A percentile compares a stretch with the other conserved stretches of the same genome.
These are phyloP conservation scores for Mallotus villosus DNA, from an alignment of 2,797 vertebrate genomes.

Conservation along the genomic window DNA sequence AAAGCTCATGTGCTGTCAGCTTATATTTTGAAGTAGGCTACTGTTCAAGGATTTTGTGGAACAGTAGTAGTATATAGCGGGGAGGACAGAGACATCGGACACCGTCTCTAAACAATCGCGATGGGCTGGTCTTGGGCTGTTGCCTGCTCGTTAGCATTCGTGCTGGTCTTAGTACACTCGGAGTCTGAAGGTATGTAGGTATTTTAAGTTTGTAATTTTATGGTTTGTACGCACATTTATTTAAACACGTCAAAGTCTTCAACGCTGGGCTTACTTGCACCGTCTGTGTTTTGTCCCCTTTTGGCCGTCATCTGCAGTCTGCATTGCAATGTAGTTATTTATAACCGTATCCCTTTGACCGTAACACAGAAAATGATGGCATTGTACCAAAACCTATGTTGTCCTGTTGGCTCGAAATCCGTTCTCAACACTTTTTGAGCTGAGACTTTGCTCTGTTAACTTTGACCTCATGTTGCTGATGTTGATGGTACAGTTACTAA, in stretches of 20 bases:
- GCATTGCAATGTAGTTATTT: too few relatives aligned
- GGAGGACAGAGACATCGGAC: not conserved
- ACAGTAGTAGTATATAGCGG: not conserved
- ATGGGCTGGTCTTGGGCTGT: conserved; percentile 48
- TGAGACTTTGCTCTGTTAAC: too few relatives aligned
- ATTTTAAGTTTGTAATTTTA: conserved; percentile 20
- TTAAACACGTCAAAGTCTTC: not conserved
- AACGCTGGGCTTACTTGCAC: not conserved
- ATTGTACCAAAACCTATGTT: too few relatives aligned
- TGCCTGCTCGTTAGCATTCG: conserved; percentile 24
- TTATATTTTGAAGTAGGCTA: conserved; percentile 2
- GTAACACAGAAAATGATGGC: too few relatives aligned
- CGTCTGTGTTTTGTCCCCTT: conserved; percentile 19
- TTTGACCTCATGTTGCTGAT: too few relatives aligned
- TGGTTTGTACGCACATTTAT: not conserved
- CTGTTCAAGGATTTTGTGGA: conserved; percentile 16
- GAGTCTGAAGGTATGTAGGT: conserved; percentile 54
- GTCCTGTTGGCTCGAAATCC: too few relatives aligned
- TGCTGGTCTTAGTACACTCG: conserved; percentile 36
- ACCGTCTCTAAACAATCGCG: too few relatives aligned
- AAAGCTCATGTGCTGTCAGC: not conserved
- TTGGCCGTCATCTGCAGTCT: not conserved
- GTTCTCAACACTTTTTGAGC: too few relatives aligned
- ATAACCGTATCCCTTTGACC: too few relatives aligned
- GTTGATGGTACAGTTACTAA: too few relatives aligned